Conservation (phyloP, 2,113 vertebrate species). For the Plecturocebus donacophilus region DNA sequence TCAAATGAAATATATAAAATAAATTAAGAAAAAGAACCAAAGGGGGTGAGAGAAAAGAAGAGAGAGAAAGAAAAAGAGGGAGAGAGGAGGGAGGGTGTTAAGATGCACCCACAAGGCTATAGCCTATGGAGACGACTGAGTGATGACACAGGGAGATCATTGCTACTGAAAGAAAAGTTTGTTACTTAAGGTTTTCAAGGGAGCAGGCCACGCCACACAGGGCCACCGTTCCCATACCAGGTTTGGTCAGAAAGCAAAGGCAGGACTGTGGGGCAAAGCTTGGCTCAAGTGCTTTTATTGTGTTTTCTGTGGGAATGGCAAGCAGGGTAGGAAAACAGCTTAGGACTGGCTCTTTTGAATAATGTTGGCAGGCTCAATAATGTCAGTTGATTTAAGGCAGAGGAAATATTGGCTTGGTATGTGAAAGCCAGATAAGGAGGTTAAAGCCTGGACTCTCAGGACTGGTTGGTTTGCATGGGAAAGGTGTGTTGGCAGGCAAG, state of each 20-base stretch:
- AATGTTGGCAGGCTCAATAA: rapidly evolving
- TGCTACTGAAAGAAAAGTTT: background rate
- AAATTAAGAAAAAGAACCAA: background rate
- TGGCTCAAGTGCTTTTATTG: background rate
- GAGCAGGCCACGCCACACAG: background rate
- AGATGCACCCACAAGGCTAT: background rate
- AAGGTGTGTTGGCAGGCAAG: background rate
- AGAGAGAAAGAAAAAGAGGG: no score
- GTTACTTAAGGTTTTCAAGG: background rate
- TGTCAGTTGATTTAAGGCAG: background rate
- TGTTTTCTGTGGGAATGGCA: background rate
- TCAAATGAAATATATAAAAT: background rate
- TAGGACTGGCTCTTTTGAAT: background rate
- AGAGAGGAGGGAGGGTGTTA: background rate
- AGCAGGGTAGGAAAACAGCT: background rate
- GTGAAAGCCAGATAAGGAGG: background rate
- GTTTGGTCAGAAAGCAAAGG: background rate
- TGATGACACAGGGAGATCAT: background rate
- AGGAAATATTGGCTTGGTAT: background rate
- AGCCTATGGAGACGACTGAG: background rate
- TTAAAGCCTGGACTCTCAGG: background rate
- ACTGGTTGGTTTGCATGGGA: background rate
- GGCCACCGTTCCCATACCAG: background rate
- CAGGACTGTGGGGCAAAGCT: background rate
- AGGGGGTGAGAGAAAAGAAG: background rate